Evolutionary conservation across 2,888 invertebrate genomes (phyloP), one percentile per base, ranked within the genome.

Genomic region (Troides aeacus): DNA sequence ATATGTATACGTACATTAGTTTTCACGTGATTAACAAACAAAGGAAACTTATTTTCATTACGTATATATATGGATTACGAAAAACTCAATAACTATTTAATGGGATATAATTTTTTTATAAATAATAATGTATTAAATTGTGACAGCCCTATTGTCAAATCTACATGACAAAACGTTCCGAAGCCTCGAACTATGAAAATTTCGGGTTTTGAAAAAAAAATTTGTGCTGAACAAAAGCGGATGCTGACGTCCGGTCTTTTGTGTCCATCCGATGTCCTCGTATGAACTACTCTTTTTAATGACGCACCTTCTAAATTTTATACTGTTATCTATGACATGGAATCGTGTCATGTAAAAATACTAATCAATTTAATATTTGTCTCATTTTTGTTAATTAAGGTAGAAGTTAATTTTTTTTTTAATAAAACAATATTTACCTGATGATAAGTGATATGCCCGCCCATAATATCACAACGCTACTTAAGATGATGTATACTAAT

Each of bases 141-240:
- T 57, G 18, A 42, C 64, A 50, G 24, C 57, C 64, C 57, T 63
- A 67, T 50, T 56, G 12, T 36, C 76, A 75, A 84, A 92, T 92
- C 85, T 86, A 81, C 90, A 92, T 91, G 77, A 91, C 89, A 92
- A 92, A 85, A 82, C 80, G 72, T 72, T 71, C 57, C 77, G 79
- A 87, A 86, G 85, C 84, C 81, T 81, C 79, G 81, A 78, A 80
- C 86, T 87, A 87, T 86, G 88, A 90, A 91, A 88, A 87, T 89
- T 90, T 92, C 87, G 88, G 88, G 86, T 88, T 87, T 91, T 88
- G 89, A 88, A 87, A 79, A 86, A 80, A 91, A 91, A 83, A 89
- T 83, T 79, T 84, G 86, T 87, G 84, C 79, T 85, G 84, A 85
- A 87, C 86, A 84, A 86, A 87, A 89, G 84, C 92, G 92, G 92